Conservation (phyloP, 2,888 invertebrate species). For the Euproctis similis region DNA sequence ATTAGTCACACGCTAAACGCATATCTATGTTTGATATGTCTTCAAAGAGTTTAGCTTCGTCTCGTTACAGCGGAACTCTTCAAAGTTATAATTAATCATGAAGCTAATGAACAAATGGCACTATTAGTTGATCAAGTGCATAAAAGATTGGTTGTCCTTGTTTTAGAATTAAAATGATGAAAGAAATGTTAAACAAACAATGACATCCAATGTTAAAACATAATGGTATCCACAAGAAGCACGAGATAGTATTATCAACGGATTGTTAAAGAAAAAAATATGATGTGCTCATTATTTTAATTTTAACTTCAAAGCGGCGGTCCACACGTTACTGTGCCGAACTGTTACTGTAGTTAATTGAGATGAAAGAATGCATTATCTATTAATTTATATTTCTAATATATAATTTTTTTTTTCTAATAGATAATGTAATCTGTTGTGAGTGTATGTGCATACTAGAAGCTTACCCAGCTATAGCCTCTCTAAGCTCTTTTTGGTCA, state of each 20-base stretch:
- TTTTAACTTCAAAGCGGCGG: slow-evolving; percentile 54
- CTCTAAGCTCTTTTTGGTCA: slow-evolving; percentile 91
- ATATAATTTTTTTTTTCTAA: slow-evolving; percentile 19
- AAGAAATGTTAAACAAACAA: slow-evolving; percentile 42
- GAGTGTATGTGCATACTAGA: slow-evolving; percentile 63
- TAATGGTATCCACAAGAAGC: slow-evolving; percentile 71
- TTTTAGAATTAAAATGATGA: slow-evolving; percentile 35
- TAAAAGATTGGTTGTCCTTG: slow-evolving; percentile 58
- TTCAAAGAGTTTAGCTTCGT: slow-evolving; percentile 58
- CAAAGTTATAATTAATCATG: slow-evolving; percentile 60
- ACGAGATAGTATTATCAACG: slow-evolving; percentile 59
- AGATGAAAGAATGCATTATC: slow-evolving; percentile 62
- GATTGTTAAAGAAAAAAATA: slow-evolving; percentile 59
- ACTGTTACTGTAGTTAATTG: slow-evolving; percentile 54
- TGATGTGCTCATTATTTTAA: slow-evolving; percentile 61
- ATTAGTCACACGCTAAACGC: slow-evolving; percentile 76
- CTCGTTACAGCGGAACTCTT: slow-evolving; percentile 59
- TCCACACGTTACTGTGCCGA: slow-evolving; percentile 65
- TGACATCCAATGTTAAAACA: slow-evolving; percentile 62
- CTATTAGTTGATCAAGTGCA: slow-evolving; percentile 72
- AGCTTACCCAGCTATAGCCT: slow-evolving; percentile 89
- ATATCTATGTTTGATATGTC: slow-evolving; percentile 51
- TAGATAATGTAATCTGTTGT: slow-evolving; percentile 57
- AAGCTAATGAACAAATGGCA: slow-evolving; percentile 71
- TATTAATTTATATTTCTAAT: slow-evolving; percentile 9